Conservation (phyloP, 2,888 invertebrate species). For the Trichopoda pennipes region DNA sequence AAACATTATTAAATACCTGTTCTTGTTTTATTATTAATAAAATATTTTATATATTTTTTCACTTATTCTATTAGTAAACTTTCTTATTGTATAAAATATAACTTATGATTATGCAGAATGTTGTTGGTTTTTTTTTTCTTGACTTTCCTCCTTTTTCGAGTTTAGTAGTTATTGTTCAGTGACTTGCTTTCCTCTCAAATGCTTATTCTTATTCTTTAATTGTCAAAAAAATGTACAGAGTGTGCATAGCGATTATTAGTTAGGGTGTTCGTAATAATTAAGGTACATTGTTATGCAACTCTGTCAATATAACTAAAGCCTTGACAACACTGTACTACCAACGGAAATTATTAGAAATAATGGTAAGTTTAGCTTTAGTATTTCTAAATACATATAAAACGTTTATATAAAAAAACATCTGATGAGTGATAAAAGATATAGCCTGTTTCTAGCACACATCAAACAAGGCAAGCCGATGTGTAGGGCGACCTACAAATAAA, state of each 20-base stretch:
- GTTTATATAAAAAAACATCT: no score
- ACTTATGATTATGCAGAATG: slow-evolving; percentile 53
- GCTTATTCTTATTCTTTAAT: slow-evolving; percentile 34
- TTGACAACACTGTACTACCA: background rate
- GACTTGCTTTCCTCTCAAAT: slow-evolving; percentile 56
- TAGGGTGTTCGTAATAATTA: slow-evolving; percentile 16
- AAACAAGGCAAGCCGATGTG: no score
- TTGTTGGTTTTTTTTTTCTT: slow-evolving; percentile 30
- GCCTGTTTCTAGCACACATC: no score
- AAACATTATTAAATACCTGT: slow-evolving; percentile 64
- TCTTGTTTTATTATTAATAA: slow-evolving; percentile 28
- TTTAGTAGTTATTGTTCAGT: slow-evolving; percentile 62
- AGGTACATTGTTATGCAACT: slow-evolving; percentile 28
- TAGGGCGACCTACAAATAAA: no score
- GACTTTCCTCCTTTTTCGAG: slow-evolving; percentile 26
- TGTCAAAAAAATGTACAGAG: slow-evolving; percentile 32
- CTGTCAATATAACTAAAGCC: background rate
- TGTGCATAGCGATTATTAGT: background rate
- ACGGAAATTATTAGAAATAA: no score
- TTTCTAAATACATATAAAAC: no score
- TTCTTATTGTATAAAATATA: slow-evolving; percentile 62
- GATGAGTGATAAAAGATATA: no score
- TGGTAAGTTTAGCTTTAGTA: no score
- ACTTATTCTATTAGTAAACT: slow-evolving; percentile 55
- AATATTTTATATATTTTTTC: slow-evolving; percentile 41